These are phyloP conservation scores for Dipodomys merriami DNA, from an alignment of 2,113 vertebrate genomes.

Conservation along the genomic window DNA sequence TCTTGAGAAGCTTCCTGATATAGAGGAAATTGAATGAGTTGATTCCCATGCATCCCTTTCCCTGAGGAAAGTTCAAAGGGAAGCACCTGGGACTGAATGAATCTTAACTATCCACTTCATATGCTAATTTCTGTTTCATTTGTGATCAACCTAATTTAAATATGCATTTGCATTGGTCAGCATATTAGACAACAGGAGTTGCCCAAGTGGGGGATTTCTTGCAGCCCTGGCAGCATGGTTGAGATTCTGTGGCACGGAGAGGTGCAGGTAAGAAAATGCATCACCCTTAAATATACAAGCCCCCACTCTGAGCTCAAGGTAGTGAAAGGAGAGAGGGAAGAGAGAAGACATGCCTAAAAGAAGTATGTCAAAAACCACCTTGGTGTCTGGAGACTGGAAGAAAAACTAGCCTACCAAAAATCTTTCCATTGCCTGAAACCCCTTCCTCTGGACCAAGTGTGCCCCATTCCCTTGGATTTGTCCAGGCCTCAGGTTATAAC, in stretches of 20 bases:
- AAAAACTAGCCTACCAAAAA: neutral
- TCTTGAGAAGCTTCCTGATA: neutral
- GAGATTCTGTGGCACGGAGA: neutral
- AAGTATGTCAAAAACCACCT: neutral
- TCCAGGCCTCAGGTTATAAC: neutral
- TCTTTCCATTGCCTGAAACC: neutral
- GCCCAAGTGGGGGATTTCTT: no score
- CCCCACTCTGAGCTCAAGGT: neutral
- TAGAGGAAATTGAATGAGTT: neutral
- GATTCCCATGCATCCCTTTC: neutral
- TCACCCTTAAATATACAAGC: neutral
- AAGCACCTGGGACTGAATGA: rapidly evolving
- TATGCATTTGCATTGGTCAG: neutral
- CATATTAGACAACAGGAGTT: neutral
- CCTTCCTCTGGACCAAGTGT: neutral
- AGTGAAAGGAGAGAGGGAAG: neutral
- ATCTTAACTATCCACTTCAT: neutral
- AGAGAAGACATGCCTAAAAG: neutral
- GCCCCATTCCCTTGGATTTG: neutral
- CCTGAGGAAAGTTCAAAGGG: neutral
- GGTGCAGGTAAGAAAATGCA: neutral
- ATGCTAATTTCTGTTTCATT: neutral
- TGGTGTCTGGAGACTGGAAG: neutral
- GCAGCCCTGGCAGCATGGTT: no score
- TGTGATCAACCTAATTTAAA: neutral